Base-by-base conservation (phyloP, 2,888 invertebrate species). In the Drosophila acutilabella region DNA sequence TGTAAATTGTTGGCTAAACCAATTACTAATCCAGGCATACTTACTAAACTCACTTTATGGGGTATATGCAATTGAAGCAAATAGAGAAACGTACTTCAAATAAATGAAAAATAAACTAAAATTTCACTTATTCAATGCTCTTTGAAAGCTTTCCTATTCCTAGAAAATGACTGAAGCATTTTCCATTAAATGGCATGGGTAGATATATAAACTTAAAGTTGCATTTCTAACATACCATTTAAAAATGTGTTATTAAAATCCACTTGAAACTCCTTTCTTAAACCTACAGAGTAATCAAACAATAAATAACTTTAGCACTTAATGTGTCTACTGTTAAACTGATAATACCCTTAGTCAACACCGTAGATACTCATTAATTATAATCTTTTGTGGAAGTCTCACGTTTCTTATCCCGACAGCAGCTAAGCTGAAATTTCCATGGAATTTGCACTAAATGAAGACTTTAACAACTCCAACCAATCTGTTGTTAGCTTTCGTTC, bases 1-100 rank as follows among this genome's bases (percentile, higher is more conserved):
- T 72, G 84, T 80, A 89, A 89, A 89, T 72, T 87, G 84, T 84
- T 84, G 87, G 89, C 78, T 84, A 83, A 89, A 89, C 84, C 74
- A 84, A 89, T 89, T 89, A 84, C 84, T 87, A 89, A 84, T 89
- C 84, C 78, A 80, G 78, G 71, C 72, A 68, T 64, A 48, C 75
- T 66, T 42, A 52, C 50, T 56, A 48, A 51, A 23, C 56, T 47
- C 60, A 47, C 33, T 4, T 14, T 48, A 33, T 47, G 30, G 61
- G 56, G 56, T 38, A 33, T 47, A 45, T 20, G 16, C 41, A 20
- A 45, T 44, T 33, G 11, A 1, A 36, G 36, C 13, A 36, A 36
- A 36, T 4, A 36, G 13, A 13, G 10, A 33, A 18, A 18, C 4
- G 33, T 13, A 36, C 36, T 4, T 13, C 11, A 36, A 36, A 13